Conservation (phyloP, 2,797 vertebrate genomes). For the Lindbergichthys nudifrons region DNA sequence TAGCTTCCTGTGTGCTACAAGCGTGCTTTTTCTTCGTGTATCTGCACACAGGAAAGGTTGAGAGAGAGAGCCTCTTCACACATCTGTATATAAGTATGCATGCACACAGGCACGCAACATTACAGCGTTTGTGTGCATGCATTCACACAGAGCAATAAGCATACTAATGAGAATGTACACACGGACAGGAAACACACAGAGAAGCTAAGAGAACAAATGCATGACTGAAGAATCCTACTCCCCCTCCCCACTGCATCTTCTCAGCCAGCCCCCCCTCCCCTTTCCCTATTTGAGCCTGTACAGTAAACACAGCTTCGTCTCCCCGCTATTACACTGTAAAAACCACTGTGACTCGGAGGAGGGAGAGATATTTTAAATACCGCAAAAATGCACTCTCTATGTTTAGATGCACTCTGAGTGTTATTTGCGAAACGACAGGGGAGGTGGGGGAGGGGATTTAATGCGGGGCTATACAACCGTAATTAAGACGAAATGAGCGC, state of each 20-base stretch:
- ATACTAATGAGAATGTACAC: slow-evolving; percentile 11
- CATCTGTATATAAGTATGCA: slow-evolving; percentile 21
- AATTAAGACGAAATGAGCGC: slow-evolving; percentile 74
- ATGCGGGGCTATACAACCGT: slow-evolving; percentile 52
- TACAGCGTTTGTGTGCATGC: neutral
- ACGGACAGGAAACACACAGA: slow-evolving; percentile 34
- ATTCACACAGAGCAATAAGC: neutral
- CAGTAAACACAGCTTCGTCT: slow-evolving; percentile 57
- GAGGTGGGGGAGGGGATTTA: slow-evolving; percentile 31
- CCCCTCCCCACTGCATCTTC: slow-evolving; percentile 16
- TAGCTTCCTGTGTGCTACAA: slow-evolving; percentile 47
- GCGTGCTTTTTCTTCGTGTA: slow-evolving; percentile 1
- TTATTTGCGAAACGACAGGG: slow-evolving; percentile 40
- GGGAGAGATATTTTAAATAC: slow-evolving; percentile 43
- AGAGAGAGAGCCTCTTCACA: slow-evolving; percentile 2
- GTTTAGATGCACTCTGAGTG: slow-evolving; percentile 57
- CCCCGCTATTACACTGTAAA: slow-evolving; percentile 25
- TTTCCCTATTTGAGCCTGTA: slow-evolving; percentile 9
- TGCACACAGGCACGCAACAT: slow-evolving; percentile 13
- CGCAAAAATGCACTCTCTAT: slow-evolving; percentile 52
- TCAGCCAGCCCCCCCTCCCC: slow-evolving; percentile 28
- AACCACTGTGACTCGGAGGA: slow-evolving; percentile 13
- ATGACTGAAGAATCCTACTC: slow-evolving; percentile 20
- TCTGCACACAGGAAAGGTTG: neutral
- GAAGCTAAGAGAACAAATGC: slow-evolving; percentile 12